Conservation (phyloP, 2,888 invertebrate genomes). For the Parnassius glacialis region DNA sequence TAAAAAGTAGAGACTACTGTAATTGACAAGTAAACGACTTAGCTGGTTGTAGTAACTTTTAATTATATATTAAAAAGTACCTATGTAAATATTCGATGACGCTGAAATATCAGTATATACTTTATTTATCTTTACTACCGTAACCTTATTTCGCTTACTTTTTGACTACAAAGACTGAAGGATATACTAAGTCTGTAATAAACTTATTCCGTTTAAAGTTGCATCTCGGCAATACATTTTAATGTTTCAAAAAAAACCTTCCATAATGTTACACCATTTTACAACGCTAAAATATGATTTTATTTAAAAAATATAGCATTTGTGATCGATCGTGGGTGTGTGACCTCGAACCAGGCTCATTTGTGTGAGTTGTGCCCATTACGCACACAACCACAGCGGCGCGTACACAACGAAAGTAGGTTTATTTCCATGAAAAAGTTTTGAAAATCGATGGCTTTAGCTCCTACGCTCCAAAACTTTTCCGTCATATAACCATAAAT, state of each 20-base stretch:
- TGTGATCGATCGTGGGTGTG: conserved; percentile 45
- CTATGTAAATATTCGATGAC: no score
- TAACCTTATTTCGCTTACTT: no score
- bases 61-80: no score
- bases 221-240: no score
- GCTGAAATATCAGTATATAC: no score
- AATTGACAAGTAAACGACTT: no score
- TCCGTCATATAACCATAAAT: conserved; percentile 79
- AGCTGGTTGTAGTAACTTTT: no score
- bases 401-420: conserved; percentile 77
- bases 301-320: conserved; percentile 25
- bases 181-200: no score
- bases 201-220: no score
- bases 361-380: conserved; percentile 51
- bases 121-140: no score
- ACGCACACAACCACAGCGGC: conserved; percentile 53
- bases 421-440: conserved; percentile 82
- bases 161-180: no score
- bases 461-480: conserved; percentile 78
- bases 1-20: no score
- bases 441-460: conserved; percentile 81
- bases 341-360: conserved; percentile 54
- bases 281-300: background rate
- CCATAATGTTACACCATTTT: background rate
- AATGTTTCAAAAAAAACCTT: background rate